Conservation (phyloP, 2,113 vertebrate genomes). For the Phodopus roborovskii region DNA sequence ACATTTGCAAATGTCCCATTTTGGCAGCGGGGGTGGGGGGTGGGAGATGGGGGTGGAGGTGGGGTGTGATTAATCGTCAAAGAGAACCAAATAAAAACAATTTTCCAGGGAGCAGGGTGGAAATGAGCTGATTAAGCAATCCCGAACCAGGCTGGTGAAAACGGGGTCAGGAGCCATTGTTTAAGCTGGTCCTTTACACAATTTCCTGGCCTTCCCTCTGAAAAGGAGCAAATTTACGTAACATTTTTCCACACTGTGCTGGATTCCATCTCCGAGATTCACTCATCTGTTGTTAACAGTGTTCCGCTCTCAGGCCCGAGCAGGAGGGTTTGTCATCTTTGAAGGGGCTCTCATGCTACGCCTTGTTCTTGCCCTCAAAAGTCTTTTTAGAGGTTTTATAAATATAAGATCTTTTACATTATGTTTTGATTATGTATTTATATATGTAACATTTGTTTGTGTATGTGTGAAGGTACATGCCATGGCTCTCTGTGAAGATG, state of each 20-base stretch:
- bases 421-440: too few relatives aligned
- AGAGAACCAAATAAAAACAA: not conserved
- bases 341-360: not conserved
- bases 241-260: not conserved
- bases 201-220: too few relatives aligned
- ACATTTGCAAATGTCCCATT: not conserved
- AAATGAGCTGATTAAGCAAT: not conserved
- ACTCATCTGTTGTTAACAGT: not conserved
- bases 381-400: not conserved
- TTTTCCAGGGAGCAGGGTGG: not conserved
- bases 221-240: not conserved
- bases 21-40: not conserved
- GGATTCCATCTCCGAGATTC: not conserved
- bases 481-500: not conserved
- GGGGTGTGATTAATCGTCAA: not conserved
- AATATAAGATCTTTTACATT: not conserved
- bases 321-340: not conserved
- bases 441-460: not conserved
- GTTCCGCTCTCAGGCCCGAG: too few relatives aligned
- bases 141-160: not conserved
- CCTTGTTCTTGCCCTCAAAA: not conserved
- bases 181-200: not conserved
- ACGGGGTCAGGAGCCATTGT: not conserved
- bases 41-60: too few relatives aligned
- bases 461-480: not conserved